Evolutionary conservation across 2,113 vertebrate genomes (phyloP).

Genomic region (Aix galericulata): DNA sequence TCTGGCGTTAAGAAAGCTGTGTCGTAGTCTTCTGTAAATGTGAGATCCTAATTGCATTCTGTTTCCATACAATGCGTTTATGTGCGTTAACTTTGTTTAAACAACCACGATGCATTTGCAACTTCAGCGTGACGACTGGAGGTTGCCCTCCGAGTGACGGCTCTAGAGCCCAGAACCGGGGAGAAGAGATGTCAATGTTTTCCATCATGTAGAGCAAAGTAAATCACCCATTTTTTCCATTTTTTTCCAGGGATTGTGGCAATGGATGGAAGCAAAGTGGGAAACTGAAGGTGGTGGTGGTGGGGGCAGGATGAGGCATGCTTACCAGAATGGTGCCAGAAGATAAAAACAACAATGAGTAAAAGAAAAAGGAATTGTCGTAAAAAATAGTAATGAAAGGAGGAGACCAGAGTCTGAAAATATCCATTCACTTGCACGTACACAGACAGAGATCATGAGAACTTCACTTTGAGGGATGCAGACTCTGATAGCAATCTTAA

Average conservation of each 20-base stretch:
- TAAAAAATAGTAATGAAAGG: not conserved
- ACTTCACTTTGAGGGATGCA: not conserved
- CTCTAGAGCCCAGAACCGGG: not conserved
- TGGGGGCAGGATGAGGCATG: not conserved
- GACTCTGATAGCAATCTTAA: not conserved
- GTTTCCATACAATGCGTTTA: not conserved
- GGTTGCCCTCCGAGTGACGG: not conserved
- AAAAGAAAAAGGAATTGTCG: no score
- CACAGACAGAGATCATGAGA: fast-evolving
- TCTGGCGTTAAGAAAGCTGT: constrained; percentile 13
- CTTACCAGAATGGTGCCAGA: not conserved
- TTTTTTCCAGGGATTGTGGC: not conserved
- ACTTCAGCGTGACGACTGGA: not conserved
- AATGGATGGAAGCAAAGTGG: not conserved
- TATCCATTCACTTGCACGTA: fast-evolving
- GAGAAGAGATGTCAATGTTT: fast-evolving
- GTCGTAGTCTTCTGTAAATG: not conserved
- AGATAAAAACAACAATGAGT: not conserved
- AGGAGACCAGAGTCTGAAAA: not conserved
- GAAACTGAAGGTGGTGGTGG: not conserved
- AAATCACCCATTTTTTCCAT: fast-evolving
- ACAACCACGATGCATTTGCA: not conserved
- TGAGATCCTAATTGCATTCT: not conserved
- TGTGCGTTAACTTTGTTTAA: not conserved
- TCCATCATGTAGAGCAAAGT: not conserved